A percentile compares a stretch with the other conserved stretches of the same genome.
phyloP scores from a whole-genome alignment of 2,797 vertebrate genomes.

The Synaphobranchus kaupii region DNA sequence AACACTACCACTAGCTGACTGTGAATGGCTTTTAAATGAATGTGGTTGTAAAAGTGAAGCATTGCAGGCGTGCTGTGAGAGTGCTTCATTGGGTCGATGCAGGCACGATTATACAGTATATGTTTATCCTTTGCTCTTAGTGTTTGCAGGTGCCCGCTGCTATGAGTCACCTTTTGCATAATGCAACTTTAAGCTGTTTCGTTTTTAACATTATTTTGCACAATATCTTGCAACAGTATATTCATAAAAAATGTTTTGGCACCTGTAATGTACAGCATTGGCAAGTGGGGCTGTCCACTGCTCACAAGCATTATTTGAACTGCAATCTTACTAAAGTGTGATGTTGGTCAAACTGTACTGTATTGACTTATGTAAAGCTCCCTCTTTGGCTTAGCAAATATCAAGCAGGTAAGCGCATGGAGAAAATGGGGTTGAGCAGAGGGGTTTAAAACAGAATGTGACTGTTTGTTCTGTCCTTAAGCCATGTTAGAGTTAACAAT shows the following conservation, averaged over 20 bases:
- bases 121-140: background rate
- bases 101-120: background rate
- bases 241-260: background rate
- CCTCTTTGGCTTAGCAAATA: too few species aligned
- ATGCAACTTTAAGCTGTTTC: constrained; percentile 69
- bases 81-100: background rate
- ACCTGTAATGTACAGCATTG: background rate
- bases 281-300: background rate
- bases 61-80: background rate
- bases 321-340: background rate
- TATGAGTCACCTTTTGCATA: background rate
- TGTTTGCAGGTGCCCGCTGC: background rate
- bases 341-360: too few species aligned
- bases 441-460: too few species aligned
- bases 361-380: too few species aligned
- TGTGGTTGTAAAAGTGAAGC: background rate
- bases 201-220: background rate
- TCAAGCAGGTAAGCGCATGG: too few species aligned
- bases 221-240: background rate
- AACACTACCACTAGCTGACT: background rate
- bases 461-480: too few species aligned
- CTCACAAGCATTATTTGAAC: background rate
- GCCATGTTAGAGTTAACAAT: too few species aligned
- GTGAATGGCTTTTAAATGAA: background rate
- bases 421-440: too few species aligned